Base-by-base conservation (phyloP, 2,888 invertebrate species). In the Aspidapion aeneum region DNA sequence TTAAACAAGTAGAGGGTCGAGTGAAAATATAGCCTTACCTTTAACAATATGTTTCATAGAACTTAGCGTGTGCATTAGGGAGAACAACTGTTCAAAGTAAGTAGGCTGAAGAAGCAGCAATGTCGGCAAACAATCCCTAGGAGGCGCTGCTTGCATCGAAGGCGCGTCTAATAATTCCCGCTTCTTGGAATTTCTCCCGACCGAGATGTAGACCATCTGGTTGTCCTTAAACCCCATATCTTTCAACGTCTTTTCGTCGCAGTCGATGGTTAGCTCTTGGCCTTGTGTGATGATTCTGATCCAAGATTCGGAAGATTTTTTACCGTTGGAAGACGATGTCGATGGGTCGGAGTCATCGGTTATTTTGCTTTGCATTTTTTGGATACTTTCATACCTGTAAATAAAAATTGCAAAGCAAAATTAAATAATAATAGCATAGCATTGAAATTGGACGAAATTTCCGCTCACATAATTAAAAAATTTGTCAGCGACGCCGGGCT, bases 201-300 rank as follows among this genome's bases (percentile, higher is more conserved):
- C 86, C 0, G 95, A 96, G 61, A 96, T 94, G 79, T 94, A 96
- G 56, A 96, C 92, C 79, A 95, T 82, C 85, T 95, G 96, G 76
- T 92, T 90, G 77, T 97, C 96, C 77, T 96, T 97, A 76, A 96
- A 94, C 19, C 95, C 94, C 84, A 95, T 91, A 78, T 96, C 96
- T 50, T 89, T 90, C 1, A 96, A 81, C 1, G 92, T 92, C 71
- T 96, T 90, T 76, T 96, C 96, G 77, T 97, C 96, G 72, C 92
- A 92, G 73, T 97, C 96, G 1, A 93, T 90, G 0, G 93, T 93
- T 5, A 97, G 81, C 77, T 97, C 97, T 78, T 96, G 96, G 0
- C 96, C 96, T 75, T 93, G 91, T 0, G 95, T 96, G 68, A 96
- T 96, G 85, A 96, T 94, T 55, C 96, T 84, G 59, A 96, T 86